Percentiles rank a stretch among this genome's conserved stretches.
Evolutionary conservation across 2,113 vertebrate species (phyloP).

Genomic region (Diadophis punctatus): DNA sequence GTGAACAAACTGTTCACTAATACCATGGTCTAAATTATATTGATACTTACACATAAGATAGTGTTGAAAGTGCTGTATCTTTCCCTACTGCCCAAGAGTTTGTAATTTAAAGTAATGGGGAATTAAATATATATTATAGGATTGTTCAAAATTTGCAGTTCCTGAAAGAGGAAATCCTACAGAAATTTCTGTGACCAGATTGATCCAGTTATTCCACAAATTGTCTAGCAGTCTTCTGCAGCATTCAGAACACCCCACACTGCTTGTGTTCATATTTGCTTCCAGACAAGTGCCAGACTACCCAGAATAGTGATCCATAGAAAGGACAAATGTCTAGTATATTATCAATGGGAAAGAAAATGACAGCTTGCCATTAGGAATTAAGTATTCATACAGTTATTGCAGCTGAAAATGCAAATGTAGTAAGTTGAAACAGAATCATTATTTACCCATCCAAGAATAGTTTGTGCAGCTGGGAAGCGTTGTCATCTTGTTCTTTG

Average conservation of each 20-base stretch:
- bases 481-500: slow-evolving; percentile 76
- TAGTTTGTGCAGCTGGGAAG: slow-evolving; percentile 70
- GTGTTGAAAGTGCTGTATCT: not conserved
- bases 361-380: not conserved
- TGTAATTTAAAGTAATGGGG: not conserved
- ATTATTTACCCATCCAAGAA: slow-evolving; percentile 80
- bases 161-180: not conserved
- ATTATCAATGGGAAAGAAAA: not conserved
- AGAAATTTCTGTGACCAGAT: not conserved
- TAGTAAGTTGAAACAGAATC: not conserved
- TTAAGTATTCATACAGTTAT: not conserved
- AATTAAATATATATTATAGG: not conserved
- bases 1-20: not conserved
- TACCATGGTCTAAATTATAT: slow-evolving; percentile 8
- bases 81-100: not conserved
- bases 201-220: not conserved
- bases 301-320: not conserved
- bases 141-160: not conserved
- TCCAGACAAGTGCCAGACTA: not conserved
- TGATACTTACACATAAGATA: slow-evolving; percentile 36
- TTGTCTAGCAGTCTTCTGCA: not conserved
- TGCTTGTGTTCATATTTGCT: not conserved
- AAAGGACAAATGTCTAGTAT: not conserved
- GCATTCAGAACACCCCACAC: not conserved
- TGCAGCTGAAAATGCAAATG: not conserved